A percentile compares a stretch with the other conserved stretches of the same genome.
Conservation (phyloP, 2,113 vertebrate genomes). For the Lagenorhynchus albirostris region DNA sequence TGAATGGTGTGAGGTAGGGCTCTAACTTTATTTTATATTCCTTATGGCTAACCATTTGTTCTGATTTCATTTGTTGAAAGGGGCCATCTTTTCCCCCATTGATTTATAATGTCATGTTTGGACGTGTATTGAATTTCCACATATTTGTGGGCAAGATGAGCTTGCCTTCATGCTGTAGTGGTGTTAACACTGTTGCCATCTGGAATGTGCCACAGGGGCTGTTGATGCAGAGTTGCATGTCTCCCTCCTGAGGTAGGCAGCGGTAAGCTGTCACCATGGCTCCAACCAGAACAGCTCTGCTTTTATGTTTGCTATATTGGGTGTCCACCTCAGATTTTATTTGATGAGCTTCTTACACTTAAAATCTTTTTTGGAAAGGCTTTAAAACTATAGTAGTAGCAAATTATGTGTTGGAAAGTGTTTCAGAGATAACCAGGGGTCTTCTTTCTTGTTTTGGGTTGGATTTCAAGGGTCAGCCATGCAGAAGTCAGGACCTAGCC, state of each 20-base stretch:
- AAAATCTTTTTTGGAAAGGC: not conserved
- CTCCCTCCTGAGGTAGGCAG: not conserved
- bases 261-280: not conserved
- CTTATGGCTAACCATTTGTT: not conserved
- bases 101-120: not conserved
- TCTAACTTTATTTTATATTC: conserved; percentile 11
- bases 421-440: not conserved
- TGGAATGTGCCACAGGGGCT: not conserved
- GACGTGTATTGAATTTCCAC: not conserved
- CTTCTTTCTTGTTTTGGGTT: not conserved
- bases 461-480: not conserved
- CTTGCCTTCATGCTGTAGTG: not conserved
- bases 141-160: not conserved
- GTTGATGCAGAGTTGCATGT: not conserved
- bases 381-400: not conserved
- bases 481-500: not conserved
- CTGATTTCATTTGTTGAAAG: not conserved
- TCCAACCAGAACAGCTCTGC: not conserved
- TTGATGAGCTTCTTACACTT: not conserved
- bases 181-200: not conserved
- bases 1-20: not conserved
- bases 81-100: not conserved
- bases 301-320: not conserved
- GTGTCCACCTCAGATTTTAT: not conserved
- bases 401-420: not conserved